Evolutionary conservation across 2,888 invertebrate genomes (phyloP).

Genomic region (Cancer borealis): DNA sequence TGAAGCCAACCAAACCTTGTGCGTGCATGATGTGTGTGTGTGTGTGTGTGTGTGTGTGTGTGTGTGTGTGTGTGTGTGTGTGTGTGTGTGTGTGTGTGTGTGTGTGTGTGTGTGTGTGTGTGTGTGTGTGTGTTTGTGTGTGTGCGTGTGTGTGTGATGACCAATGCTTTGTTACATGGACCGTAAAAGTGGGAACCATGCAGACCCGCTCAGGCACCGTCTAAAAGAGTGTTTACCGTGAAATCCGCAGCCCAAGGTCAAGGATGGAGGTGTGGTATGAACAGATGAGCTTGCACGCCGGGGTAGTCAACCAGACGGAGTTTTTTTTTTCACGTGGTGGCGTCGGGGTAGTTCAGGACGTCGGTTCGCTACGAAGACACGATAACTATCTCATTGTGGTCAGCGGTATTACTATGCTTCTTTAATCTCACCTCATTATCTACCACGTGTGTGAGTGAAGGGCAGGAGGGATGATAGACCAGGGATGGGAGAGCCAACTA

Average conservation of each 20-base stretch:
- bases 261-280: not conserved
- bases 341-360: not conserved
- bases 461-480: not conserved
- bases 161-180: not conserved
- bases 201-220: not conserved
- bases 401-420: not conserved
- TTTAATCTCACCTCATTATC: not conserved
- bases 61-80: not conserved
- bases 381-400: not conserved
- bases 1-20: not conserved
- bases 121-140: not conserved
- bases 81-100: slow-evolving; percentile 28
- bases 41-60: slow-evolving; percentile 47
- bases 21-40: not conserved
- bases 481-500: not conserved
- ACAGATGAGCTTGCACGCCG: not conserved
- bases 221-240: not conserved
- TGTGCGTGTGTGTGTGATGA: not conserved
- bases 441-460: not conserved
- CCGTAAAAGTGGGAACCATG: not conserved
- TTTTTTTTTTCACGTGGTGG: not conserved
- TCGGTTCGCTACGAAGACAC: not conserved
- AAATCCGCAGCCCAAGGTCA: not conserved
- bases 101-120: not conserved
- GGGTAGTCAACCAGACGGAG: not conserved